These are phyloP conservation scores for Miniopterus natalensis DNA, from an alignment of 2,113 vertebrate genomes.

Conservation along the genomic window DNA sequence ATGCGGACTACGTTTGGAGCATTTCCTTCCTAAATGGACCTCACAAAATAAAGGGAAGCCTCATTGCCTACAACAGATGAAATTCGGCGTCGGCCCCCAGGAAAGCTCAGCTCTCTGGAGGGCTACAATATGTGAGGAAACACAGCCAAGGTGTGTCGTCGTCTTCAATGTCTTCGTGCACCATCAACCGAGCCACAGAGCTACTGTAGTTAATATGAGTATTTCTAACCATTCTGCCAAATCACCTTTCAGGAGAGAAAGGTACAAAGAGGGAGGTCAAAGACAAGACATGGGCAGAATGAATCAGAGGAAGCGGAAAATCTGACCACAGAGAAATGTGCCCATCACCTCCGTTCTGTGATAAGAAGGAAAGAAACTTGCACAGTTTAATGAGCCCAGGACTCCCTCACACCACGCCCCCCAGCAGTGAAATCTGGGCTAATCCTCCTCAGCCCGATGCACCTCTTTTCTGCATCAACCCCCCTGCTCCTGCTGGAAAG, in stretches of 20 bases:
- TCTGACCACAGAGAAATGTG: neutral
- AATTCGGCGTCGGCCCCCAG: neutral
- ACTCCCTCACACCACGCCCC: neutral
- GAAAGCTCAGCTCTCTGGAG: slow-evolving; percentile 47
- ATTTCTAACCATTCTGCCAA: slow-evolving; percentile 49
- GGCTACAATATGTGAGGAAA: neutral
- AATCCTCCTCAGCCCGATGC: neutral
- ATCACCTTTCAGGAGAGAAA: slow-evolving; percentile 31
- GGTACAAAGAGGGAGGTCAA: neutral
- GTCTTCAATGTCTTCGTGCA: slow-evolving; percentile 1
- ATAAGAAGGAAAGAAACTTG: neutral
- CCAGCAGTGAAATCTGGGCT: neutral
- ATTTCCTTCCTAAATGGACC: slow-evolving; percentile 29
- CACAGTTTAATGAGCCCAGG: slow-evolving; percentile 32
- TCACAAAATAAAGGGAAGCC: slow-evolving; percentile 34
- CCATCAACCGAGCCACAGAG: neutral
- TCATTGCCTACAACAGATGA: slow-evolving; percentile 4
- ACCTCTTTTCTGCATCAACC: neutral
- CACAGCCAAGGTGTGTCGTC: neutral
- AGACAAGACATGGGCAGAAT: neutral
- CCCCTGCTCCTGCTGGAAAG: neutral
- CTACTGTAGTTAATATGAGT: neutral
- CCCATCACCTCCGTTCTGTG: neutral
- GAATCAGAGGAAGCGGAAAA: slow-evolving; percentile 1
- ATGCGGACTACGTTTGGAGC: neutral